Percentiles rank a stretch among this genome's conserved stretches.
These are phyloP conservation scores for Apostichopus californicus DNA, from an alignment of 35 echinoderm and acorn worm genomes.

Conservation along the genomic window DNA sequence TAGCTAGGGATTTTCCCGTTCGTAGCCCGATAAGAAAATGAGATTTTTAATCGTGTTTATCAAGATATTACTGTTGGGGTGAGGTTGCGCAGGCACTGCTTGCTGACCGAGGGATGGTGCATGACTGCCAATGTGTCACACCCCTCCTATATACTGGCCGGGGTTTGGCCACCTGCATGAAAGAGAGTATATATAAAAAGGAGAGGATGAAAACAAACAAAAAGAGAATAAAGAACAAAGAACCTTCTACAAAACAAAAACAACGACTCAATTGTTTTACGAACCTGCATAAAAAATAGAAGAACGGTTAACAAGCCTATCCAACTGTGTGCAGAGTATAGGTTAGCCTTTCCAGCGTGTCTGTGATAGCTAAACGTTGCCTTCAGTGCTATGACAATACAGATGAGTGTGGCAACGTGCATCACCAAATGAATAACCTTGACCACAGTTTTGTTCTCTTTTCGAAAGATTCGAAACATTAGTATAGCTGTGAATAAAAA, in stretches of 20 bases:
- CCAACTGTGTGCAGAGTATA: slow-evolving; percentile 94
- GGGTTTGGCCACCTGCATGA: too few relatives aligned
- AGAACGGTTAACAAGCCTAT: slow-evolving; percentile 73
- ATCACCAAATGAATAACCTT: slow-evolving; percentile 87
- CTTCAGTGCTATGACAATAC: slow-evolving; percentile 70
- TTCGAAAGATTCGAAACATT: slow-evolving; percentile 84
- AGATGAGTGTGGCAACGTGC: slow-evolving; percentile 71
- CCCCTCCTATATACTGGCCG: too few relatives aligned
- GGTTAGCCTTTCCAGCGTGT: slow-evolving; percentile 38
- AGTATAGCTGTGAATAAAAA: slow-evolving; percentile 61
- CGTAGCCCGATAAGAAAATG: too few relatives aligned
- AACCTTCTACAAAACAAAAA: too few relatives aligned
- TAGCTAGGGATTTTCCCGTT: too few relatives aligned
- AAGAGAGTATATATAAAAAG: too few relatives aligned
- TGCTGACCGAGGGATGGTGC: too few relatives aligned
- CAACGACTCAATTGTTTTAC: not conserved
- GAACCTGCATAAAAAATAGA: slow-evolving; percentile 79
- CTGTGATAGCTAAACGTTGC: slow-evolving; percentile 84
- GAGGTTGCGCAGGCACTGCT: too few relatives aligned
- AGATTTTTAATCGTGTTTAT: too few relatives aligned
- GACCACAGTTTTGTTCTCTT: slow-evolving; percentile 86
- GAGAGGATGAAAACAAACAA: not conserved
- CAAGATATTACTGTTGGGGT: too few relatives aligned
- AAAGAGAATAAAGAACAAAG: not conserved
- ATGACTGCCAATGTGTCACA: too few relatives aligned